A percentile compares a stretch with the other conserved stretches of the same genome.
phyloP scores from a whole-genome alignment of 2,797 vertebrate species.

The Nannoperca australis region DNA sequence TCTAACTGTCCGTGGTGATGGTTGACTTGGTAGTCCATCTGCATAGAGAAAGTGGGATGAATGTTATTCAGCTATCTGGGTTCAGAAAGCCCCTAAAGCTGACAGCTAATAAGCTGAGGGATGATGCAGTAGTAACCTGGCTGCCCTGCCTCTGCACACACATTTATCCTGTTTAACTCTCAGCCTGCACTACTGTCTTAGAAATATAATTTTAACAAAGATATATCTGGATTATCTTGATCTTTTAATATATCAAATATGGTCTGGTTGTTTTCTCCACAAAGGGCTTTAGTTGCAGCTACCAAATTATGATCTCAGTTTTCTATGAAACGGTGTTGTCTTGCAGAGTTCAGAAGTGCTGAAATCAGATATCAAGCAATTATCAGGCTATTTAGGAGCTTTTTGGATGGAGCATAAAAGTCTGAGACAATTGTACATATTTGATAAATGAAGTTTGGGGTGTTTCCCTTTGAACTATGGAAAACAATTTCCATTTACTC shows the following conservation, averaged over 20 bases:
- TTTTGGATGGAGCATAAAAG: neutral
- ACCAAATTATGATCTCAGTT: neutral
- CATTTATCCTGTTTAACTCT: neutral
- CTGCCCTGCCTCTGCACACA: slow-evolving; percentile 2
- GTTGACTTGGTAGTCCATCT: slow-evolving; percentile 28
- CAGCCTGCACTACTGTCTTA: neutral
- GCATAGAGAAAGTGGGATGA: slow-evolving; percentile 17
- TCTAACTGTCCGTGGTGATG: slow-evolving; percentile 2
- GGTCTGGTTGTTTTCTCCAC: neutral
- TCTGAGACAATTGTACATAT: neutral
- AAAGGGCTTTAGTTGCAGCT: neutral
- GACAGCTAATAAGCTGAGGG: slow-evolving; percentile 45
- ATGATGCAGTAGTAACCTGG: slow-evolving; percentile 34
- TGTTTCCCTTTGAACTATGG: neutral
- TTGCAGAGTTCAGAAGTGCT: neutral
- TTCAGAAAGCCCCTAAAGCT: slow-evolving; percentile 34
- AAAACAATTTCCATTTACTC: neutral
- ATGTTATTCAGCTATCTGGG: slow-evolving; percentile 27
- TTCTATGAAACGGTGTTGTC: neutral
- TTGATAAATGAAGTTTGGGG: neutral
- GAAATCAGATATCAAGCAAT: neutral
- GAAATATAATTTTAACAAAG: slow-evolving; percentile 1
- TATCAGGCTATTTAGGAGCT: neutral
- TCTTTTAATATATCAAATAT: neutral
- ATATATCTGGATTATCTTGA: neutral